Evolutionary conservation across 2,113 vertebrate species (phyloP).

Genomic region (Brachionichthys hirsutus): DNA sequence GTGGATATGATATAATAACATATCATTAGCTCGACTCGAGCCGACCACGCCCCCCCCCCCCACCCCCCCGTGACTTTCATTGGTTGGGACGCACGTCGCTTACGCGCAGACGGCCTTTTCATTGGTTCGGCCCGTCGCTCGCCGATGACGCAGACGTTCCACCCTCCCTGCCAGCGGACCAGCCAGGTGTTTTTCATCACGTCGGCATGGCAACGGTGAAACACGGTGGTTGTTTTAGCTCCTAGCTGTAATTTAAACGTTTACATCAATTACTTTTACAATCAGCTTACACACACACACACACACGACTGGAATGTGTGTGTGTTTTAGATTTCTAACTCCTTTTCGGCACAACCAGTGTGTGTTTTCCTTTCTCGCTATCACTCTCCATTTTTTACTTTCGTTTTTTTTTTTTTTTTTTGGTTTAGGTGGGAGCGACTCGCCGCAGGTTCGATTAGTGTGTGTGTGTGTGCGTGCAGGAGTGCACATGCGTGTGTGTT

Average conservation of each 20-base stretch:
- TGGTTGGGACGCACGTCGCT: constrained; percentile 54
- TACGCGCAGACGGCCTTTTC: constrained; percentile 18
- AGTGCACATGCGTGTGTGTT: constrained; percentile 44
- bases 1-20: constrained; percentile 27
- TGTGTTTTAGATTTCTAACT: constrained; percentile 38
- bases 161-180: constrained; percentile 48
- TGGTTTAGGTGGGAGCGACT: constrained; percentile 66
- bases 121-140: constrained; percentile 48
- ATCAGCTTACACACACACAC: constrained; percentile 58
- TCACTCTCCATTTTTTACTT: constrained; percentile 22
- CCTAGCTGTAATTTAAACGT: constrained; percentile 78
- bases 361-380: constrained; percentile 34
- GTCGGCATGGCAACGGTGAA: constrained; percentile 75
- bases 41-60: constrained; percentile 23
- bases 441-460: constrained; percentile 9
- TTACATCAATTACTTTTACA: constrained; percentile 79
- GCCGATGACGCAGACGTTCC: constrained; percentile 58
- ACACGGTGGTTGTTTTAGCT: constrained; percentile 77
- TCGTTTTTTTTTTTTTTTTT: constrained; percentile 12
- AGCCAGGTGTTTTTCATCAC: constrained; percentile 74
- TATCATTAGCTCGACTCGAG: constrained; percentile 42
- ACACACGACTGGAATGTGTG: constrained; percentile 29
- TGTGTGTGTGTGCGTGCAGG: constrained; percentile 10
- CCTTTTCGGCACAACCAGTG: constrained; percentile 40
- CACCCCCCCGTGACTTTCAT: constrained; percentile 43